Base-by-base conservation (phyloP, 1,140 invertebrate genomes). In the Elymnias hypermnestra region DNA sequence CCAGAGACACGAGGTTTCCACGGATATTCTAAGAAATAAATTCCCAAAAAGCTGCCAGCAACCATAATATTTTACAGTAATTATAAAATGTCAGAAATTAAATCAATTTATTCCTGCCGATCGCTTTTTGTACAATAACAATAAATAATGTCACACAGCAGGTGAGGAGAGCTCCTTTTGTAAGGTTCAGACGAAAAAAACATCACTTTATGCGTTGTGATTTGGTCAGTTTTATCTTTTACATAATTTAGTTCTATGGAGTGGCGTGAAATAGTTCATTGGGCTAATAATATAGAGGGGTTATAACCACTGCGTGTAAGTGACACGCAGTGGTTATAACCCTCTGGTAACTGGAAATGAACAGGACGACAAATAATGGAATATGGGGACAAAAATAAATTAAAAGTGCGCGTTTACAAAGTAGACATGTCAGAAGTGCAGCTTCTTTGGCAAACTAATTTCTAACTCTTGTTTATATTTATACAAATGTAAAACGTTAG, bases 31-130 rank as follows among this genome's bases (percentile, higher is more conserved):
- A 15, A 31, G 35, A 59, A 61, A 53, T 42, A 59, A 61, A 53
- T 42, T 33, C 44, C 35, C 47, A 60, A 55, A 63, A 51, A 53
- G 15, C 14, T 5, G 29, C 29, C 12, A 10, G 37, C 43, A 8
- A 35, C 63, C 49, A 65, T 50, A 55, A 83, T 83, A 76, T 76
- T 78, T 83, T 73, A 79, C 75, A 70, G 64, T 76, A 76, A 83
- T 83, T 79, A 79, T 74, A 63, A 66, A 53, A 78, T 45, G 72
- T 81, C 75, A 69, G 51, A 57, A 72, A 78, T 72, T 72, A 71
- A 79, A 83, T 79, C 74, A 68, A 79, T 74, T 82, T 33, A 33
- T 33, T 33, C 29, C 8, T 33, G 29, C 29, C 29, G 29, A 33
- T 33, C 29, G 29, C 29, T 33, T 33, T 33, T 33, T 33, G 13